These are phyloP conservation scores for Rafetus swinhoei DNA, from an alignment of 2,113 vertebrate genomes.

Conservation along the genomic window DNA sequence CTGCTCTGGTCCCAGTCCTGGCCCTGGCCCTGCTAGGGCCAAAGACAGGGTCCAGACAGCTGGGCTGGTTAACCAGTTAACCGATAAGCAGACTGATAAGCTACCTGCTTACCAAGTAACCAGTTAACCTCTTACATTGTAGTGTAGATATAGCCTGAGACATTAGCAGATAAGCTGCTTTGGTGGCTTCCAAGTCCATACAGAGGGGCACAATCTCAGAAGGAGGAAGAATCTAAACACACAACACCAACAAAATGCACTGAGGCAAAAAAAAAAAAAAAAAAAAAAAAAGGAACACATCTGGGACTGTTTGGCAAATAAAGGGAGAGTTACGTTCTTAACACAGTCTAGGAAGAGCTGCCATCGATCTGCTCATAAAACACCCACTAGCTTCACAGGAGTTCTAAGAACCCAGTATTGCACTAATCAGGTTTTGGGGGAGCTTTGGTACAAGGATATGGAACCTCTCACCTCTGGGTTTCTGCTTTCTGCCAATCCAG, in stretches of 20 bases:
- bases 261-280: conserved; percentile 26
- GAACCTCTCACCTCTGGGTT: conserved; percentile 45
- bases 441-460: conserved; percentile 36
- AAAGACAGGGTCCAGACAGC: too few relatives aligned
- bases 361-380: conserved; percentile 23
- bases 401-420: not conserved
- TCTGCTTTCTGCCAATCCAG: conserved; percentile 31
- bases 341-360: conserved; percentile 29
- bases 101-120: too few relatives aligned
- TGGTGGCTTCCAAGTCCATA: conserved; percentile 1
- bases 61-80: too few relatives aligned
- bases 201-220: not conserved
- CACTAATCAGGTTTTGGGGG: conserved; percentile 37
- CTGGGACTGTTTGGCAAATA: conserved; percentile 22
- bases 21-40: too few relatives aligned
- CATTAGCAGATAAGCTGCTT: not conserved
- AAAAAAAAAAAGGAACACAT: conserved; percentile 45
- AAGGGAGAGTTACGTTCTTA: conserved; percentile 30
- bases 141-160: not conserved
- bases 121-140: too few relatives aligned
- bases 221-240: not conserved
- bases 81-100: too few relatives aligned
- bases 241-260: not conserved
- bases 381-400: not conserved
- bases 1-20: too few relatives aligned